phyloP scores from a whole-genome alignment of 2,113 vertebrate species.

The Pachycephala philippinensis region DNA sequence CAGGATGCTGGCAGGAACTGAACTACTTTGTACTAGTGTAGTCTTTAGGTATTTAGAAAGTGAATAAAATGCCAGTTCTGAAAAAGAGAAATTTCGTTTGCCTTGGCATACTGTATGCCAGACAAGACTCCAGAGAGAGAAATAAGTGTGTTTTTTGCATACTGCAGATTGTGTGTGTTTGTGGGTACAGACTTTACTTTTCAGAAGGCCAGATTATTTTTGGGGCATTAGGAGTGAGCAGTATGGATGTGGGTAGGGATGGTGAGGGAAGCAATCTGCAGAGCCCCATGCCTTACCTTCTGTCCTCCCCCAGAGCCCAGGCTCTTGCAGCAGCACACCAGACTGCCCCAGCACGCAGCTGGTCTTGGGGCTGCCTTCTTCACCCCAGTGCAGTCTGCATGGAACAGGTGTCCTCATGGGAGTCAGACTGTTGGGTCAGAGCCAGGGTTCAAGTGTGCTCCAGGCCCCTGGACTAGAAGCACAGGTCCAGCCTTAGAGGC shows the following conservation, averaged over 20 bases:
- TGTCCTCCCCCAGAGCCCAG: not conserved
- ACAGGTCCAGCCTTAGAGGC: not conserved
- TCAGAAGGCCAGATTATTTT: not conserved
- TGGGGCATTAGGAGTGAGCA: fast-evolving
- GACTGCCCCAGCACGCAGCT: not conserved
- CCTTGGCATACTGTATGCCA: not conserved
- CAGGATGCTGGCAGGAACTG: not conserved
- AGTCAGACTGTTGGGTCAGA: not conserved
- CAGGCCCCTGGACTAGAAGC: not conserved
- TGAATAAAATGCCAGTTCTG: not conserved
- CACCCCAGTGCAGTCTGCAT: not conserved
- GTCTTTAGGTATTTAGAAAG: not conserved
- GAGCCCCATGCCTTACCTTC: fast-evolving
- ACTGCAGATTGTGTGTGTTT: not conserved
- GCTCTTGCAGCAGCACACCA: not conserved
- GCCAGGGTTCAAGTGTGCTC: not conserved
- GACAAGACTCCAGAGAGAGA: not conserved
- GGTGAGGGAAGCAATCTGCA: not conserved
- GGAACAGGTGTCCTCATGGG: fast-evolving
- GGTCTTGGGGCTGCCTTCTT: not conserved
- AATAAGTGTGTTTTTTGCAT: not conserved
- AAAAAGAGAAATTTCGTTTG: not conserved
- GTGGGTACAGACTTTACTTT: not conserved
- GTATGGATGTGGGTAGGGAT: not conserved
- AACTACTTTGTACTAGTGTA: not conserved